Base-by-base conservation (phyloP, 2,888 invertebrate species). In the Chaetogeoica ovagalla region DNA sequence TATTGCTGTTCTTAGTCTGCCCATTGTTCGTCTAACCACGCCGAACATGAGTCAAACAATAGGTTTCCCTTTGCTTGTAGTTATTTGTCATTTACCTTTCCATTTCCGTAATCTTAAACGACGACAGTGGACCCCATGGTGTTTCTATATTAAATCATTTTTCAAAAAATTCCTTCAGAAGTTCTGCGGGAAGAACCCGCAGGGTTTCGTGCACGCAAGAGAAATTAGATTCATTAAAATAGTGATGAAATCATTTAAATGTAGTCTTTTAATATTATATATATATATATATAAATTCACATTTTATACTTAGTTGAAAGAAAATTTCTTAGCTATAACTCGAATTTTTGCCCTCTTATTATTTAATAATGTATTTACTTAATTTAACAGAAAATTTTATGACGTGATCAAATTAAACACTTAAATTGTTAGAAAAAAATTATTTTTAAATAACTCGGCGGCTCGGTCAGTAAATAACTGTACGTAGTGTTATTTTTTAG, bases 1-100 rank as follows among this genome's bases (percentile, higher is more conserved):
- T 59, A 15, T 60, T 43, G 59, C 43, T 59, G 57, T 70, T 55
- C 55, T 55, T 17, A 23, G 17, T 11, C 11, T 15, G 19, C 11
- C n/a, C n/a, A 55, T 69, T 69, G 55, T 69, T 55, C 55, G 55
- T 19, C 55, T 55, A 69, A 52, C 52, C 52, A 30, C 23, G 52
- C 37, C 55, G 48, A 13, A 21, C 13, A 13, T 15, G 13, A 48
- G 48, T 15, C 69, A 55, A 69, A 69, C 55, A 69, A 55, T n/a
- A 69, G 37, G 9, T 37, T 17, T 9, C 19, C 23, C 19, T 52
- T 55, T 13, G 13, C 69, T 30, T 48, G 66, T 6, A n/a, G 30
- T 55, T 69, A 55, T 69, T 69, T 69, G 69, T 55, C 69, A 69
- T 69, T 69, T 15, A 30, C 30, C 8, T 69, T n/a, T 19, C 19